These are phyloP conservation scores for Silurus lanzhouensis DNA, from an alignment of 2,797 vertebrate species.

Conservation along the genomic window DNA sequence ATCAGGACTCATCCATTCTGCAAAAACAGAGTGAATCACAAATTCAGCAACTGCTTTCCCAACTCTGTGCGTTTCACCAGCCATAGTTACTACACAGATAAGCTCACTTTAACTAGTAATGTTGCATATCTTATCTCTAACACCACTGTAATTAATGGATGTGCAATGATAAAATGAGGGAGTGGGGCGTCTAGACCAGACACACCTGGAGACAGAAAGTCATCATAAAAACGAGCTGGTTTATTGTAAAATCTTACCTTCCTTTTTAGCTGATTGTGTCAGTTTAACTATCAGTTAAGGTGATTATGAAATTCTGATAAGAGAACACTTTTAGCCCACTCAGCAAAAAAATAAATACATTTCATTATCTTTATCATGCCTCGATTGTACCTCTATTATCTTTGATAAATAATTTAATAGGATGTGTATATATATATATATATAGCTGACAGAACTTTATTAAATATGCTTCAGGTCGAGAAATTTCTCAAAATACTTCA, in stretches of 20 bases:
- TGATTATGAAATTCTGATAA: neutral
- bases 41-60: constrained; percentile 72
- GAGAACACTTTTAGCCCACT: too few species aligned
- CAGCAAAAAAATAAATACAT: too few species aligned
- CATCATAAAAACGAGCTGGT: constrained; percentile 74
- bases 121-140: constrained; percentile 74
- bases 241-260: constrained; percentile 69
- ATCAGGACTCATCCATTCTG: constrained; percentile 79
- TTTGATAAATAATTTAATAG: too few species aligned
- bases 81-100: constrained; percentile 68
- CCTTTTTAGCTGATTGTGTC: neutral
- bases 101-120: constrained; percentile 69
- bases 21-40: constrained; percentile 60
- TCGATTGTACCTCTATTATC: too few species aligned
- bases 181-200: constrained; percentile 70
- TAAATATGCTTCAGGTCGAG: constrained; percentile 16
- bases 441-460: constrained; percentile 8
- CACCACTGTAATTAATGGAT: constrained; percentile 68
- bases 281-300: neutral
- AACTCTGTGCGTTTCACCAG: constrained; percentile 65
- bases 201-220: constrained; percentile 78
- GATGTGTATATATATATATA: too few species aligned
- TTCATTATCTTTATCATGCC: too few species aligned
- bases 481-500: constrained; percentile 17
- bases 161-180: constrained; percentile 52